Evolutionary conservation across 2,888 invertebrate species (phyloP), one percentile per base, ranked within the genome.

Genomic region (Caenorhabditis sinica): DNA sequence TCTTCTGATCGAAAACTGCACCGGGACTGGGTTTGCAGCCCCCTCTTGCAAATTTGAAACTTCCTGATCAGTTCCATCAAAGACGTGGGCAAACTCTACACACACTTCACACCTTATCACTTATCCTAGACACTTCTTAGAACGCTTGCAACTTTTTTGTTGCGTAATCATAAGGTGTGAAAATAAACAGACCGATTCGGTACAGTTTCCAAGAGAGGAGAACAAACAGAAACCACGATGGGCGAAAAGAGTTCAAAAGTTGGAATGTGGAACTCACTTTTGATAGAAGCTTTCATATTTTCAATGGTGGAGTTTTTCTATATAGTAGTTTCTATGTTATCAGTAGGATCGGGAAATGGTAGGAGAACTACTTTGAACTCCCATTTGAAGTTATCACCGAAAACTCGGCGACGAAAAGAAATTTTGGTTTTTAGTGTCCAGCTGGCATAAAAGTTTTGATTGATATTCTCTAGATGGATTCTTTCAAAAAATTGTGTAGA

Each of bases 131-230:
- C 69, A 69, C 40, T 69, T 56, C 53, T 69, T 40, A 69, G 69
- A 69, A 69, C 69, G 25, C 69, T 56, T 69, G 56, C 69, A 56
- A 40, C 40, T 53, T 69, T 69, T 69, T 40, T 51, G n/a, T 28
- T 51, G 56, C 69, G 69, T 53, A 40, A 69, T 69, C 69, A 69
- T 69, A 56, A 69, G 69, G 69, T 69, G 69, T 69, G 56, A 69
- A 56, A 69, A 69, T 69, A 69, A 69, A 56, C 23, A 69, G 40
- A 69, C n/a, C 9, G 30, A 23, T 53, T 53, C 51, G 51, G 53
- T 53, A 68, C 69, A 15, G 33, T 65, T 25, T 33, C 65, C 25
- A 20, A 45, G 25, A 40, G 56, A 56, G 69, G 28, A 40, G 17
- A 40, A 43, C 69, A 69, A 69, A 69, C 43, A 69, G 28, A 56